A percentile compares a stretch with the other conserved stretches of the same genome.
Conservation (phyloP, 2,113 vertebrate species). For the Lipophrys pholis region DNA sequence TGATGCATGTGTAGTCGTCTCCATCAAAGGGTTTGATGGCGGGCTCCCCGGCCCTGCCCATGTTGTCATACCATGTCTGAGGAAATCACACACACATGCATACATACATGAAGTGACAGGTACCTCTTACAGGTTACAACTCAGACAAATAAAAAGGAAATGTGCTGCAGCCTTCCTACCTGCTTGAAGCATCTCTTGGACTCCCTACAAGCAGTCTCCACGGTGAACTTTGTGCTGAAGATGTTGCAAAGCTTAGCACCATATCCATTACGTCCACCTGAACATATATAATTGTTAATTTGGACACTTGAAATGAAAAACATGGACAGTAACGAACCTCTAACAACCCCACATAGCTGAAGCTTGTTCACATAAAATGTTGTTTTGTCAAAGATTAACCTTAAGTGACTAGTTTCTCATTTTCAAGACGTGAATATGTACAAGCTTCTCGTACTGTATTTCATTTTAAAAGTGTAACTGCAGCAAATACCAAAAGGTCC, state of each 20-base stretch:
- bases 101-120: not conserved
- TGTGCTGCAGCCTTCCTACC: slow-evolving; percentile 71
- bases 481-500: no score
- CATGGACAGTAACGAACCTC: not conserved
- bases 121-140: not conserved
- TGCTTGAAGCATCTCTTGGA: slow-evolving; percentile 94
- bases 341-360: not conserved
- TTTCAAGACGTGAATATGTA: no score
- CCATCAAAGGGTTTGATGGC: slow-evolving; percentile 88
- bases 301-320: not conserved
- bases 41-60: slow-evolving; percentile 88
- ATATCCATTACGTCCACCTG: slow-evolving; percentile 98
- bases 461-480: no score
- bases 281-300: not conserved
- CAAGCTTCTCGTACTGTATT: no score
- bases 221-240: slow-evolving; percentile 97
- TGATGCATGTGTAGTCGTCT: slow-evolving; percentile 95
- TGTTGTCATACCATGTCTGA: slow-evolving; percentile 96
- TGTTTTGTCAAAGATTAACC: no score
- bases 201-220: slow-evolving; percentile 94
- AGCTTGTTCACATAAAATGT: not conserved
- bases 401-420: no score
- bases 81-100: not conserved
- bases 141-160: not conserved
- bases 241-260: slow-evolving; percentile 99